Percentiles rank a stretch among this genome's conserved stretches.
Evolutionary conservation across 1,140 invertebrate species (phyloP).

Genomic region (Nautilus pompilius): DNA sequence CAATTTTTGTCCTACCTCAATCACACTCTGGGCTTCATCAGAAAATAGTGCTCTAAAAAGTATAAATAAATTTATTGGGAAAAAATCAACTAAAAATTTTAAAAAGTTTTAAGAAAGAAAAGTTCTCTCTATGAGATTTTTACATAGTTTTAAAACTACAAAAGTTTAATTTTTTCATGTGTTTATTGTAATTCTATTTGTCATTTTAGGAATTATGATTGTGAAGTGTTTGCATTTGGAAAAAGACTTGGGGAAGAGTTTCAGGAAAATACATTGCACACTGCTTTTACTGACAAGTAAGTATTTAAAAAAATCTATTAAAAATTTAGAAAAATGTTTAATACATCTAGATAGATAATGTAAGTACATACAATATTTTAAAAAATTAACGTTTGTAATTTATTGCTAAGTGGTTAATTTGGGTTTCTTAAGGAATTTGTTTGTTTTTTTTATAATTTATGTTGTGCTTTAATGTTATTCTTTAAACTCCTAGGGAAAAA

Average conservation of each 20-base stretch:
- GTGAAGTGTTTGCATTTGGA: slow-evolving; percentile 85
- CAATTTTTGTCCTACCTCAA: too few relatives aligned
- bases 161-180: too few relatives aligned
- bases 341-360: background rate
- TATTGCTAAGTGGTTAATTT: background rate
- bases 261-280: slow-evolving; percentile 65
- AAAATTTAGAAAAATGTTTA: background rate
- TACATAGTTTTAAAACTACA: too few relatives aligned
- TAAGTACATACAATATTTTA: background rate
- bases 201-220: slow-evolving; percentile 53
- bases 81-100: too few relatives aligned
- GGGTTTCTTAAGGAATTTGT: background rate
- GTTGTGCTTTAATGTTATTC: background rate
- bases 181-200: background rate
- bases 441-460: background rate
- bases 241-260: slow-evolving; percentile 83
- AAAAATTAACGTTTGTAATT: background rate
- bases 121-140: too few relatives aligned
- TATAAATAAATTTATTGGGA: too few relatives aligned
- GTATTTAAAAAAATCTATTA: background rate
- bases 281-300: slow-evolving; percentile 72
- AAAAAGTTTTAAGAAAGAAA: too few relatives aligned
- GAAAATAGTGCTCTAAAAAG: too few relatives aligned
- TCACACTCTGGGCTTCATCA: too few relatives aligned
- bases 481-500: too few relatives aligned